Evolutionary conservation across 1,140 invertebrate genomes (phyloP).

Genomic region (Caerostris darwini): DNA sequence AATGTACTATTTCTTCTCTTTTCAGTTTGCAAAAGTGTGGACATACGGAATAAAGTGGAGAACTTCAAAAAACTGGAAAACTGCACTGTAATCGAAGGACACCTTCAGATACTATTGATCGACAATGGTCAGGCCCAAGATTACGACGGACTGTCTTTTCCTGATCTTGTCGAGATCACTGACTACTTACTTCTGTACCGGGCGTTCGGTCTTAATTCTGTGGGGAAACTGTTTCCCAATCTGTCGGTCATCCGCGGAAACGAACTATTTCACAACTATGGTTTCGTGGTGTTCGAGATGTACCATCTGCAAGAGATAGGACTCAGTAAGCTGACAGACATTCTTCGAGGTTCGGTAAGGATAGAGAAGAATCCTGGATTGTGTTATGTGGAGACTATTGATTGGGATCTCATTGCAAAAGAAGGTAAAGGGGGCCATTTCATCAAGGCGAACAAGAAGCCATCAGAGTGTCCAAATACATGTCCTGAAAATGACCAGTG

Average conservation of each 20-base stretch:
- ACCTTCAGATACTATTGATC: constrained; percentile 85
- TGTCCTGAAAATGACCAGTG: constrained; percentile 82
- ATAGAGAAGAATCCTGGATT: constrained; percentile 93
- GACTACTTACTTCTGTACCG: constrained; percentile 89
- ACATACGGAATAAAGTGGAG: constrained; percentile 89
- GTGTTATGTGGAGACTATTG: constrained; percentile 93
- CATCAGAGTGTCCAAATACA: constrained; percentile 85
- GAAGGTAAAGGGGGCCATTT: constrained; percentile 83
- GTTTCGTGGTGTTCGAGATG: constrained; percentile 90
- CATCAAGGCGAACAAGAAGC: constrained; percentile 85
- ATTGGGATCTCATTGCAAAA: constrained; percentile 91
- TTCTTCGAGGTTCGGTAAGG: constrained; percentile 91
- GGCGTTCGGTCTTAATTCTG: constrained; percentile 88
- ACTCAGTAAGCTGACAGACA: constrained; percentile 89
- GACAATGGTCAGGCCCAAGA: constrained; percentile 83
- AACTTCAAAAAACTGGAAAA: constrained; percentile 87
- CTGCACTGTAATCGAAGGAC: constrained; percentile 93
- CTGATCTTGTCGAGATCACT: constrained; percentile 87
- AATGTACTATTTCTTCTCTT: neutral
- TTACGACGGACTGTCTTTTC: constrained; percentile 86
- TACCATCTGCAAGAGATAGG: constrained; percentile 87
- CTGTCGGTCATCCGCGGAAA: constrained; percentile 95
- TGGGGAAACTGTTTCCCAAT: constrained; percentile 95
- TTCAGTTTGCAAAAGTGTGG: constrained; percentile 87
- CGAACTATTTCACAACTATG: constrained; percentile 91